Percentiles rank a stretch among this genome's conserved stretches.
Conservation (phyloP, 2,888 invertebrate species). For the Erynnis tages region DNA sequence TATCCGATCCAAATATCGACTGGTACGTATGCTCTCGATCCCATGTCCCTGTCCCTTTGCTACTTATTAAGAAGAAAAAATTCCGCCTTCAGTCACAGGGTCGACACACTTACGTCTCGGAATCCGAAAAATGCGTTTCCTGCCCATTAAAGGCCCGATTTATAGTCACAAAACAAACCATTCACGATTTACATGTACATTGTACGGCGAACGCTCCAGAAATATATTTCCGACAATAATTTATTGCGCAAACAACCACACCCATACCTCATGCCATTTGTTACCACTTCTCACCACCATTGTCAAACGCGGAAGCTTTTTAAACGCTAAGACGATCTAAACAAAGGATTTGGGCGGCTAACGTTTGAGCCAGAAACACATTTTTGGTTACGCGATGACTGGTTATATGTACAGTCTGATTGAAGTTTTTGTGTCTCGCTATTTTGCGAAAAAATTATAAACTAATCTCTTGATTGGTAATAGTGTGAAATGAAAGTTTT, state of each 20-base stretch:
- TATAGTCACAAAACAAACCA: slow-evolving; percentile 11
- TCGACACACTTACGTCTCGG: too few relatives aligned
- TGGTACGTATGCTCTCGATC: too few relatives aligned
- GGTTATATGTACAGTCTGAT: too few relatives aligned
- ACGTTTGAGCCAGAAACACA: not conserved
- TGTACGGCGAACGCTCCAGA: not conserved
- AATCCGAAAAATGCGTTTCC: slow-evolving; percentile 1
- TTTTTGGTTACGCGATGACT: too few relatives aligned
- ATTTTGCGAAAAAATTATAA: too few relatives aligned
- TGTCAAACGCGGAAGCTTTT: slow-evolving; percentile 32
- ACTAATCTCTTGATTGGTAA: too few relatives aligned
- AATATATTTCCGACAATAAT: slow-evolving; percentile 19
- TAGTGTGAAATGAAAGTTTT: too few relatives aligned
- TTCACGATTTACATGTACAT: slow-evolving; percentile 12
- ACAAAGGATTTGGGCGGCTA: slow-evolving; percentile 13
- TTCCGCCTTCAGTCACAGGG: too few relatives aligned
- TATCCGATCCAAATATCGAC: too few relatives aligned
- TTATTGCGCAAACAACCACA: slow-evolving; percentile 20
- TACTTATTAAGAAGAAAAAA: too few relatives aligned
- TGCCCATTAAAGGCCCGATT: slow-evolving; percentile 7
- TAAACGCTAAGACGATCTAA: slow-evolving; percentile 16
- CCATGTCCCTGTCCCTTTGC: too few relatives aligned
- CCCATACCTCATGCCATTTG: slow-evolving; percentile 13
- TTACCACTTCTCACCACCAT: slow-evolving; percentile 18
- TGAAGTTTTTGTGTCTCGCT: too few relatives aligned